Evolutionary conservation across 2,113 vertebrate species (phyloP).

Genomic region (Gymnogyps californianus): DNA sequence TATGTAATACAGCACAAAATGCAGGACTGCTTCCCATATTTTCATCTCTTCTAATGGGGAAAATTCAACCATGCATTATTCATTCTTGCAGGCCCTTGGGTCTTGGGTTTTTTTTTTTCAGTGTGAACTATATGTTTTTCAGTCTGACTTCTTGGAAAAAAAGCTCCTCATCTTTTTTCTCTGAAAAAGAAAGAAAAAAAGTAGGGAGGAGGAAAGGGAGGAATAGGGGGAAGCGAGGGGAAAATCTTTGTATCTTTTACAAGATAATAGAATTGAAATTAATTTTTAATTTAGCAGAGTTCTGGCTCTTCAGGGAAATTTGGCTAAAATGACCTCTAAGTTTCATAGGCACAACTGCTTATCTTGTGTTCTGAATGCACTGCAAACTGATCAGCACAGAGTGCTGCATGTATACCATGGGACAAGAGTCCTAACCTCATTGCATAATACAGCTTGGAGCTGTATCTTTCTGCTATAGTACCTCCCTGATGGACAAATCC

Average conservation of each 20-base stretch:
- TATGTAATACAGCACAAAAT: not conserved
- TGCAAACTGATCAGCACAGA: not conserved
- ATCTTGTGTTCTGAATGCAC: not conserved
- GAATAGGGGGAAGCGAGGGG: fast-evolving
- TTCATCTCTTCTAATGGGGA: not conserved
- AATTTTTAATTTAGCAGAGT: not conserved
- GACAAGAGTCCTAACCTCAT: not conserved
- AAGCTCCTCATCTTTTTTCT: not conserved
- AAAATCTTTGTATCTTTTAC: not conserved
- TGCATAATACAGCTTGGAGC: not conserved
- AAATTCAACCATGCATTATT: not conserved
- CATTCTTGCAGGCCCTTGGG: not conserved
- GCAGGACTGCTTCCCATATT: not conserved
- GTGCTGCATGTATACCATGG: not conserved
- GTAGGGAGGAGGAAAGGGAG: not conserved
- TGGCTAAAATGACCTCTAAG: not conserved
- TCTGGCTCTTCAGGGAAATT: not conserved
- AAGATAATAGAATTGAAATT: not conserved
- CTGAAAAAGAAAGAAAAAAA: not conserved
- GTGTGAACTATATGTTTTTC: not conserved
- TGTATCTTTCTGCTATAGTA: not conserved
- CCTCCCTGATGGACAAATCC: not conserved
- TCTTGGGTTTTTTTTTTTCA: not conserved
- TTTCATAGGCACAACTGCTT: not conserved
- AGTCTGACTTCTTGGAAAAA: not conserved